phyloP scores from a whole-genome alignment of 2,113 vertebrate genomes.

The Phasianus colchicus region DNA sequence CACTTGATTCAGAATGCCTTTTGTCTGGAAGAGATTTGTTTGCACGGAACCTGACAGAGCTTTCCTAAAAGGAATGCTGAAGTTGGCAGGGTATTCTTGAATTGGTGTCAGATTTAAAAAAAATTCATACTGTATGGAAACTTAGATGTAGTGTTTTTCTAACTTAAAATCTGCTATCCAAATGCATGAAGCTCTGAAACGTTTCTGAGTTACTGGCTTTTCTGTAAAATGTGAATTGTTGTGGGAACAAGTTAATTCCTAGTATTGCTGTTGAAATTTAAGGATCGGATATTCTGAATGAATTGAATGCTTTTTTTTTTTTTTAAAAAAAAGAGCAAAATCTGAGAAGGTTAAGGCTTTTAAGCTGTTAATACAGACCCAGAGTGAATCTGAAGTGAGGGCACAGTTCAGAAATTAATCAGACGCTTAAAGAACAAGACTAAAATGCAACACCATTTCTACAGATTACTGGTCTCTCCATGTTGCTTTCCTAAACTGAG shows the following conservation, averaged over 20 bases:
- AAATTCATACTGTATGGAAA: neutral
- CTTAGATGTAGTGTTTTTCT: neutral
- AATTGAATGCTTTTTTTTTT: neutral
- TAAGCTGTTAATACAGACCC: neutral
- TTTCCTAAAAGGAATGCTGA: neutral
- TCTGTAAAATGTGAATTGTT: neutral
- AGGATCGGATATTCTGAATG: neutral
- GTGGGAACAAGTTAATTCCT: neutral
- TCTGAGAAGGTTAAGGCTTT: neutral
- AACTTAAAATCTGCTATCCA: neutral
- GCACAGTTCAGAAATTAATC: neutral
- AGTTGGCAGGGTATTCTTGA: neutral
- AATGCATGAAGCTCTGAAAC: neutral
- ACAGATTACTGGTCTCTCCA: rapidly evolving
- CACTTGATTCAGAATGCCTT: neutral
- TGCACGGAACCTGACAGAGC: neutral
- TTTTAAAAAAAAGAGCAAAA: neutral
- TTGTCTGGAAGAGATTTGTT: neutral
- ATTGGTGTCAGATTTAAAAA: neutral
- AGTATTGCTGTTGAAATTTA: neutral
- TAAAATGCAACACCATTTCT: neutral
- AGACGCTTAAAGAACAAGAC: neutral
- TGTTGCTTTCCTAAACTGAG: neutral
- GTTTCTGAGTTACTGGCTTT: neutral
- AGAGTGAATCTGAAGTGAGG: neutral